Conservation (phyloP, 2,797 vertebrate species). For the Cetoscarus ocellatus region DNA sequence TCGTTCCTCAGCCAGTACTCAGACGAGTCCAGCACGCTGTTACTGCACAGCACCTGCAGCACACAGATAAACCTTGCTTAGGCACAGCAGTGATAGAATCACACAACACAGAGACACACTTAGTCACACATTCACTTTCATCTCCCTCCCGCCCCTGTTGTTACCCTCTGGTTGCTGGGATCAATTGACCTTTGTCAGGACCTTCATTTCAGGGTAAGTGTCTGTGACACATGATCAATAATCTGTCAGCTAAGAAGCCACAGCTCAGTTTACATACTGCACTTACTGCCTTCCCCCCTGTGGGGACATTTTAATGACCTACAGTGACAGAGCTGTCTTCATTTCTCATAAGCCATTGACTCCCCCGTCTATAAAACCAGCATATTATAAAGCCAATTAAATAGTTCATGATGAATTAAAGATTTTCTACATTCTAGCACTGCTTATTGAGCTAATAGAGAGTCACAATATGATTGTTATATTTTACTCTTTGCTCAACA, state of each 20-base stretch:
- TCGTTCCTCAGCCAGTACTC: conserved; percentile 97
- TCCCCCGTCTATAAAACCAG: conserved; percentile 17
- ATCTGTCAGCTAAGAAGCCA: conserved; percentile 54
- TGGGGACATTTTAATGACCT: conserved; percentile 31
- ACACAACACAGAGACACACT: conserved; percentile 1
- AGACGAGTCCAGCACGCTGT: conserved; percentile 91
- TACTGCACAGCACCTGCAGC: conserved; percentile 92
- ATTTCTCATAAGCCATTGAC: conserved; percentile 19
- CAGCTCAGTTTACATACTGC: conserved; percentile 2
- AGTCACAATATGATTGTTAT: no score
- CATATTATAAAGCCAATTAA: conserved; percentile 9
- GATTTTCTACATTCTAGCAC: neutral
- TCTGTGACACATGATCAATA: conserved; percentile 41
- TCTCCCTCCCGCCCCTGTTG: conserved; percentile 17
- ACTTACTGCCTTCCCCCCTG: conserved; percentile 26
- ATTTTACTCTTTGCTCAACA: no score
- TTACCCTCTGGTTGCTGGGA: conserved; percentile 34
- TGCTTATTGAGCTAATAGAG: neutral
- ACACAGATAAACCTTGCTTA: conserved; percentile 44
- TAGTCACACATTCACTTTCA: conserved; percentile 47
- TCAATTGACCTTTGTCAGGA: conserved; percentile 61
- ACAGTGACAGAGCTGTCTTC: conserved; percentile 19
- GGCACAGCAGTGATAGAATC: neutral
- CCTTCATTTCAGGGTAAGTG: conserved; percentile 48
- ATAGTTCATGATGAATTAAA: neutral